Evolutionary conservation across 2,797 vertebrate species (phyloP).

Genomic region (Simalia tracyae): DNA sequence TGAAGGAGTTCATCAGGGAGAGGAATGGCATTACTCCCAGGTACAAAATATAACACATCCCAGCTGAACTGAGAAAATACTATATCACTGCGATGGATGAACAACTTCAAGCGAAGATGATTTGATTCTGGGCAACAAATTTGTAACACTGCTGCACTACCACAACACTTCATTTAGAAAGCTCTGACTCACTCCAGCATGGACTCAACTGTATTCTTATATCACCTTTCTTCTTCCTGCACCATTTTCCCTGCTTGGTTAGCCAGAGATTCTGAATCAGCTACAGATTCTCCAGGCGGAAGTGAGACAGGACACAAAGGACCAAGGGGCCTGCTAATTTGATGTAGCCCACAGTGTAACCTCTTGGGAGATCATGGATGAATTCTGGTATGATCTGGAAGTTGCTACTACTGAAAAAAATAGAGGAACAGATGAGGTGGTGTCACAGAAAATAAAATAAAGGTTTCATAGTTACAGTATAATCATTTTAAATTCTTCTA

Average conservation of each 20-base stretch:
- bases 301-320: constrained; percentile 85
- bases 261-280: constrained; percentile 75
- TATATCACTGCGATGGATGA: neutral
- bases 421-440: neutral
- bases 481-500: neutral
- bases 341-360: constrained; percentile 92
- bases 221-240: neutral
- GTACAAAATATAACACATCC: constrained; percentile 12
- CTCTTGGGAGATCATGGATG: constrained; percentile 86
- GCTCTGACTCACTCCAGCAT: neutral
- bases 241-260: constrained; percentile 61
- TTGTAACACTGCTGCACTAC: neutral
- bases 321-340: constrained; percentile 80
- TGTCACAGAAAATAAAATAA: neutral
- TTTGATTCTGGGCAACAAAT: constrained; percentile 1
- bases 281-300: constrained; percentile 90
- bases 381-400: constrained; percentile 83
- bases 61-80: neutral
- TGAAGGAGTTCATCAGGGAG: neutral
- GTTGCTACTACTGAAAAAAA: constrained; percentile 74
- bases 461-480: neutral
- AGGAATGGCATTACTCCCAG: constrained; percentile 2
- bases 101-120: constrained; percentile 6
- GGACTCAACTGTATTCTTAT: neutral
- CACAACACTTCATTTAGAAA: neutral